Base-by-base conservation (phyloP, 2,888 invertebrate genomes). In the Zaprionus lineosus region DNA sequence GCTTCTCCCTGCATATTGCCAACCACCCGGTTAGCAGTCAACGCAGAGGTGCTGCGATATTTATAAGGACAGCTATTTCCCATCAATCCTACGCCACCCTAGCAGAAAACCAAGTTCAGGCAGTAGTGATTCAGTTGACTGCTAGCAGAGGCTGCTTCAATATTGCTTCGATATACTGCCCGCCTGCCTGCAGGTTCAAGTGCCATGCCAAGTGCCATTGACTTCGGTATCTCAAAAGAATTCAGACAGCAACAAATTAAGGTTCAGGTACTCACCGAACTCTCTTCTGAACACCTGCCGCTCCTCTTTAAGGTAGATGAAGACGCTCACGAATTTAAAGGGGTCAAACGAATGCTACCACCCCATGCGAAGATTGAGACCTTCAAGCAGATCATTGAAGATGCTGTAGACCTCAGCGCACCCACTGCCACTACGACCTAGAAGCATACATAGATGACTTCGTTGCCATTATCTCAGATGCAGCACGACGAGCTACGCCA, bases 11-110 rank as follows among this genome's bases (percentile, higher is more conserved):
- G n/a, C n/a, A n/a, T n/a, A n/a, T n/a, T n/a, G n/a, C n/a, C n/a
- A n/a, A 36, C 36, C 16, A 16, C 36, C 1, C 36, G 36, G 33
- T 15, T 15, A 15, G 15, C 14, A 15, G 33, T 2, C 33, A 15
- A 15, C 33, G 3, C 19, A 9, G 36, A 37, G 36, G 36, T 19
- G 36, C 9, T 7, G 36, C 36, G 18, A 37, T 37, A n/a, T 19
- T 37, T 19, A 19, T 37, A 1, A 37, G n/a, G 19, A 19, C 36
- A 24, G 0, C 1, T 1, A 39, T 39, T 24, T 24, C 26, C 14
- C 39, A 21, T 24, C 39, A 39, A 39, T 18, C 18, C 1, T 36
- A 8, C 18, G 4, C n/a, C 36, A 36, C 36, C 3, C 16, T 36
- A 2, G 16, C 18, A 18, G 19, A 36, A 16, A n/a, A 34, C 14